Evolutionary conservation across 2,888 invertebrate genomes (phyloP), one percentile per base, ranked within the genome.

Genomic region (Mythimna impura): DNA sequence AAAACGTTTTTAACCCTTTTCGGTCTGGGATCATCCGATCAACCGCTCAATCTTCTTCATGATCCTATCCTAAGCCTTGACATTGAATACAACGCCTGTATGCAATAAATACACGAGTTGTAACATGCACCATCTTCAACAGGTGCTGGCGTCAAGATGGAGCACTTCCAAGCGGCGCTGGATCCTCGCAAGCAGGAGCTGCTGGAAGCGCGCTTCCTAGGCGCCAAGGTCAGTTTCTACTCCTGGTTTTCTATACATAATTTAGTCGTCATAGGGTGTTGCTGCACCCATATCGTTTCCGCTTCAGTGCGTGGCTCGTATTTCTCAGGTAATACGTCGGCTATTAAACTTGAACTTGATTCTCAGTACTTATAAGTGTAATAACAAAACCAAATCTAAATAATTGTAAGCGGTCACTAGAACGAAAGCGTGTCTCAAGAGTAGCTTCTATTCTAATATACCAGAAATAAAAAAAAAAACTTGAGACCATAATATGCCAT

Each of bases 141-240:
- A 98, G 98, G 98, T 97, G 98, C 98, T 97, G 98, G 98, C 97
- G 98, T 98, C 97, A 98, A 98, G 97, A 99, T 99, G 99, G 99
- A 99, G 97, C 98, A 98, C 97, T 98, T 99, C 97, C 98, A 98
- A 97, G 98, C 98, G 97, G 98, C 98, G 97, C 97, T 99, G 97
- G 99, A 99, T 97, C 99, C 99, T 96, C 98, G 99, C 96, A 99
- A 99, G 97, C 99, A 99, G 97, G 99, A 99, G 97, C 97, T 99
- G 96, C 97, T 99, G 96, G 99, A 99, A 97, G 99, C 99, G 93
- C 98, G 99, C 96, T 99, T 99, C 97, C 98, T 99, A 96, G 99
- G 99, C 97, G 98, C 98, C 96, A 98, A 99, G 98, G 99, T 99
- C 96, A 98, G 98, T 97, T 78, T 54, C 25, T 70, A 25, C 47